Evolutionary conservation across 2,113 vertebrate species (phyloP).

Genomic region (Antechinus stuartii): DNA sequence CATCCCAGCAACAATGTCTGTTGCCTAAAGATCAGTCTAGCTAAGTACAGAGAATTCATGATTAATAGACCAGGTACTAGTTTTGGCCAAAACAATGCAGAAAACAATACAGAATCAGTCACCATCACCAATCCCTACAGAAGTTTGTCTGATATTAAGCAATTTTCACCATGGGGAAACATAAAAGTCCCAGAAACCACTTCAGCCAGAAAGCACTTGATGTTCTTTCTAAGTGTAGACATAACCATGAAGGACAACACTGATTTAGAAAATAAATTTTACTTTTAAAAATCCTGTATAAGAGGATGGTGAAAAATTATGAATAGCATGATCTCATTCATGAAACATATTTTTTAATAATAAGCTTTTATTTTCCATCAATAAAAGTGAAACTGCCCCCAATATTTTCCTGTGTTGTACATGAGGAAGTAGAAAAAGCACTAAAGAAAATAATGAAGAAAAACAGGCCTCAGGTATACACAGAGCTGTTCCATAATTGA

Average conservation of each 20-base stretch:
- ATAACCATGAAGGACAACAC: not conserved
- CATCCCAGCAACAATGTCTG: not conserved
- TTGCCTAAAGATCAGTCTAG: not conserved
- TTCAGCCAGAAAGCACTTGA: not conserved
- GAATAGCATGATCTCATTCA: not conserved
- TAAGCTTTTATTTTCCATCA: not conserved
- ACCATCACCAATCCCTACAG: not conserved
- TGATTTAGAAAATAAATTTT: not conserved
- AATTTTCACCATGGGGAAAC: not conserved
- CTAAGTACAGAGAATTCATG: not conserved
- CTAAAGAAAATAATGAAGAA: not conserved
- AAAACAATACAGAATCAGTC: not conserved
- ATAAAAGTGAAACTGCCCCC: not conserved
- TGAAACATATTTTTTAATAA: not conserved
- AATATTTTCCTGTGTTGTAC: not conserved
- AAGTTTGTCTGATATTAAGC: not conserved
- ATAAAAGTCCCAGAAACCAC: not conserved
- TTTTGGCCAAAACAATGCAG: not conserved
- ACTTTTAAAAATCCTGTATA: not conserved
- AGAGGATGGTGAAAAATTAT: not conserved
- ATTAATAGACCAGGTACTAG: not conserved
- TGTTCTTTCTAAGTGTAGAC: not conserved
- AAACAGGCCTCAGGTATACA: not conserved
- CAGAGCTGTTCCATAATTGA: not conserved
- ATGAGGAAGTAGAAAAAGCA: not conserved